Base-by-base conservation (phyloP, 1,140 invertebrate genomes). In the Heterodera schachtii region DNA sequence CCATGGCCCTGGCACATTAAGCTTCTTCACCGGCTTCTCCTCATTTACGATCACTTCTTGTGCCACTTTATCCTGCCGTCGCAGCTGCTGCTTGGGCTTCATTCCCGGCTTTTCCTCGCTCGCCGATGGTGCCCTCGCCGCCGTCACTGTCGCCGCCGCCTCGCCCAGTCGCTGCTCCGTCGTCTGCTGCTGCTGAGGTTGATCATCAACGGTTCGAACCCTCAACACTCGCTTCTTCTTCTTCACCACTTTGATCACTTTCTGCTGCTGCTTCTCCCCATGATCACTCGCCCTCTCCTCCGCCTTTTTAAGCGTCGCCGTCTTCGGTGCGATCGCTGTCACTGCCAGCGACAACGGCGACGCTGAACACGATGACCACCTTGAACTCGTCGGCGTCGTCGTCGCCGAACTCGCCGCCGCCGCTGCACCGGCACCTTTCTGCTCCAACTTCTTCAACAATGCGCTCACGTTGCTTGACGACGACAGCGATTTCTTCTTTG, bases 401-500 rank as follows among this genome's bases (percentile, higher is more conserved):
- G 82, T 74, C 49, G 81, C 60, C 31, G 82, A n/a, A n/a, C n/a
- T n/a, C n/a, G n/a, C n/a, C 41, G 13, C 44, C 49, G 3, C 49
- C 81, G 3, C 57, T n/a, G n/a, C 57, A 16, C 57, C 57, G 11
- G 11, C 19, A 19, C 57, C 16, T 60, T 77, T 43, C 73, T 83
- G 74, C 70, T 83, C 71, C 13, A 83, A 57, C 31, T 57, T 82
- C 66, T 81, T 60, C 41, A 83, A 52, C 67, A 83, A 21, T 64
- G 69, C 43, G 43, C 84, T 73, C 44, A 83, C 82, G 43, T 60
- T 75, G 43, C 41, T 44, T 11, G 74, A 60, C 7, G 74, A 75
- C 41, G 19, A 11, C 74, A 43, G 60, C 74, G 7, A 31, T 19
- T 43, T 47, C 44, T 52, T 70, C n/a, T 1, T n/a, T n/a, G n/a